Base-by-base conservation (phyloP, 2,888 invertebrate genomes). In the Mythimna loreyi region DNA sequence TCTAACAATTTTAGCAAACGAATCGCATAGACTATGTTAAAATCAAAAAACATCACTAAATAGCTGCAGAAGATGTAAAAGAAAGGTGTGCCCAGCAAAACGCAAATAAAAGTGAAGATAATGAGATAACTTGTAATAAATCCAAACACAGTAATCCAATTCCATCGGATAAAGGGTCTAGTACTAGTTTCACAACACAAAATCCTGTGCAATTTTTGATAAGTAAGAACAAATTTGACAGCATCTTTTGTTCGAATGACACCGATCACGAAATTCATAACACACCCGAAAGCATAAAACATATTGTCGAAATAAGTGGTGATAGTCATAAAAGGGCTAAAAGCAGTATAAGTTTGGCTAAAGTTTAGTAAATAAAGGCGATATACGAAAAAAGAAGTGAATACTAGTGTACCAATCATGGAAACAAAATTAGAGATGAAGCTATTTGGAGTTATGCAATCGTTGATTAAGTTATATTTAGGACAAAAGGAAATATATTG, bases 401-500 rank as follows among this genome's bases (percentile, higher is more conserved):
- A 13, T 1, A 49, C 16, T 19, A 55, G 7, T 3, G 67, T 52
- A 5, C 13, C 69, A 16, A 47, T 13, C 1, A 74, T 16, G 2
- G 55, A 72, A 2, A 61, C 13, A 4, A 67, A 13, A 3, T 60
- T 70, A 0, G 55, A 21, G 0, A 53, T 30, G 0, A 25, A 8
- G 21, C 57, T 47, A 21, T 77, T 80, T 0, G 82, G 66, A 1
- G 67, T 68, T 8, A 85, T 75, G 0, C 67, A 53, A 47, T 83
- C 75, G 11, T 78, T 23, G 11, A 50, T 61, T 19, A 84, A 76
- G 30, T 19, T 36, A 21, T 77, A 84, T 64, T 80, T 83, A 0
- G 73, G 67, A 50, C 30, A 23, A 0, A 80, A 69, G 2, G 57
- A 28, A 6, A 78, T 5, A n/a, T n/a, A n/a, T 43, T 82, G 78